Evolutionary conservation across 2,797 vertebrate genomes (phyloP).

Genomic region (Eulemur mongoz): DNA sequence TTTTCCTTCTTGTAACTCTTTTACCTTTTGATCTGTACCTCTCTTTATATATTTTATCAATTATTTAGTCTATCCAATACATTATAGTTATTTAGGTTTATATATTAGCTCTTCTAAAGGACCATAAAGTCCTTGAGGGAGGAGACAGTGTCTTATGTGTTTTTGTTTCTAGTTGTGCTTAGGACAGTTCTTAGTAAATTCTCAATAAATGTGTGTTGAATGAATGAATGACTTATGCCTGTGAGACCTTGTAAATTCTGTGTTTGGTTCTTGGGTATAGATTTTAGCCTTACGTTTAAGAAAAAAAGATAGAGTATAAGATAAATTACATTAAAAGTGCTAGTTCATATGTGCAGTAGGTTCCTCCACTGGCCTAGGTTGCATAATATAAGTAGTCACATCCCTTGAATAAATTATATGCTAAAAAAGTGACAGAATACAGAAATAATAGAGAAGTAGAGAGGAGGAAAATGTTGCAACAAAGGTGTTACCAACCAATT

Average conservation of each 20-base stretch:
- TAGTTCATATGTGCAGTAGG: neutral
- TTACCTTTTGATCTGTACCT: neutral
- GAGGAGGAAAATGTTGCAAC: neutral
- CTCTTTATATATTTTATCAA: neutral
- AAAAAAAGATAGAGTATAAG: neutral
- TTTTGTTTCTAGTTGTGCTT: neutral
- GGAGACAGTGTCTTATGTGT: neutral
- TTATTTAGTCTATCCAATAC: neutral
- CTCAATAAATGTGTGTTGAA: neutral
- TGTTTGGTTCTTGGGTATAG: neutral
- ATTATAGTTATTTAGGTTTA: neutral
- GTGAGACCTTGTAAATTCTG: neutral
- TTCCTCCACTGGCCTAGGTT: neutral
- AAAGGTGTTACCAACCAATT: neutral
- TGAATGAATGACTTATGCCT: neutral
- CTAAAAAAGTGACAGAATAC: neutral
- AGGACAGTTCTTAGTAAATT: neutral
- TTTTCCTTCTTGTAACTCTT: neutral
- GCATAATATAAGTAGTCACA: neutral
- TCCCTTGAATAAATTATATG: slow-evolving; percentile 23
- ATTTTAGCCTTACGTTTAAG: neutral
- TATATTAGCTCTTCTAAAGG: slow-evolving; percentile 7
- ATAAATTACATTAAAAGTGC: neutral
- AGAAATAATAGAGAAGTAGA: neutral
- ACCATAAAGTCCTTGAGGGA: neutral